Evolutionary conservation across 2,888 invertebrate species (phyloP).

Genomic region (Agonopterix arenella): DNA sequence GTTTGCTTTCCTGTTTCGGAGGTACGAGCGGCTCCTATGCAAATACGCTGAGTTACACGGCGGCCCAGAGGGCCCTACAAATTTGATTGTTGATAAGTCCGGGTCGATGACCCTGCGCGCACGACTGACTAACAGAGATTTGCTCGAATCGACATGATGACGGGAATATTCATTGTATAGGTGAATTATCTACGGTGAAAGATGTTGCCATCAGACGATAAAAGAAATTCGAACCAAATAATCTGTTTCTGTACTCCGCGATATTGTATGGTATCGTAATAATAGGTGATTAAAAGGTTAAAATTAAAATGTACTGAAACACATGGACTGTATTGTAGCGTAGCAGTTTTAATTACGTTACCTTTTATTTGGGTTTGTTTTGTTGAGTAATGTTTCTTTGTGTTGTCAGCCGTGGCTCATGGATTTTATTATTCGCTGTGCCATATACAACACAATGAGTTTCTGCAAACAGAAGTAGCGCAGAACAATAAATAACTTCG

Average conservation of each 20-base stretch:
- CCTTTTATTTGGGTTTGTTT: background rate
- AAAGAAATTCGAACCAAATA: no score
- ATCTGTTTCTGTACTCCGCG: no score
- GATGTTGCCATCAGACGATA: background rate
- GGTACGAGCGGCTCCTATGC: constrained; percentile 37
- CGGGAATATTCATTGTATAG: constrained; percentile 20
- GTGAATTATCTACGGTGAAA: background rate
- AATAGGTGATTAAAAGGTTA: no score
- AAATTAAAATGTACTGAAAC: no score
- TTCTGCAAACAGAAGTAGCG: background rate
- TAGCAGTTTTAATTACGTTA: no score
- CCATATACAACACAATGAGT: constrained; percentile 2
- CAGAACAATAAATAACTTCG: background rate
- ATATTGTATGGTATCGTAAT: no score
- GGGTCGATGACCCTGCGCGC: constrained; percentile 62
- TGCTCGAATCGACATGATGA: constrained; percentile 49
- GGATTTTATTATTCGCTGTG: constrained; percentile 9
- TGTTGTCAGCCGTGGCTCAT: constrained; percentile 9
- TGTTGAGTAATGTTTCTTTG: constrained; percentile 6
- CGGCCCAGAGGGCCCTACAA: constrained; percentile 35
- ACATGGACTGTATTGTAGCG: no score
- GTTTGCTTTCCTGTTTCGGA: constrained; percentile 26
- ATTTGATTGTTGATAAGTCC: constrained; percentile 64
- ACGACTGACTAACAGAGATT: constrained; percentile 56
- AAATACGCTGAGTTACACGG: constrained; percentile 38